These are phyloP conservation scores for Glaucomys volans DNA, from an alignment of 2,113 vertebrate genomes.

Conservation along the genomic window DNA sequence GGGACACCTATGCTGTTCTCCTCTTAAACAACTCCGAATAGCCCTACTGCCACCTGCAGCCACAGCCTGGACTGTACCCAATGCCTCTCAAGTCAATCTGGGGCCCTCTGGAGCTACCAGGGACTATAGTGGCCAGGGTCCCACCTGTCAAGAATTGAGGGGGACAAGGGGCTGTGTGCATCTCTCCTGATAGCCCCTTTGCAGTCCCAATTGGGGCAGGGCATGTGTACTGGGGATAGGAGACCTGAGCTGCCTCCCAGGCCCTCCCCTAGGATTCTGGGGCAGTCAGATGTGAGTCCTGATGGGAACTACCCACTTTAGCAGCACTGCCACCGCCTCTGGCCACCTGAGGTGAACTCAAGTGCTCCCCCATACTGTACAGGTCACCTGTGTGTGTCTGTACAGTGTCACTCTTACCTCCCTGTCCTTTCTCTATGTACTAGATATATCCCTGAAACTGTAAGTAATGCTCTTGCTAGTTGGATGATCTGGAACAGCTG, in stretches of 20 bases:
- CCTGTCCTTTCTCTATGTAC: neutral
- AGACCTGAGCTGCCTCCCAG: neutral
- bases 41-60: slow-evolving; percentile 33
- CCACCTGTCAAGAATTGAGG: neutral
- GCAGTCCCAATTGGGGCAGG: neutral
- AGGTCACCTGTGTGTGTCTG: neutral
- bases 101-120: neutral
- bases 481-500: neutral
- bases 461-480: neutral
- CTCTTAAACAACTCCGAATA: slow-evolving; percentile 40
- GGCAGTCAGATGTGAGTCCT: neutral
- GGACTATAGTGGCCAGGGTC: neutral
- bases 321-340: slow-evolving; percentile 73
- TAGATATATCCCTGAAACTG: neutral
- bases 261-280: neutral
- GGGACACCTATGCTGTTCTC: neutral
- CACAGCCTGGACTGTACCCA: slow-evolving; percentile 40
- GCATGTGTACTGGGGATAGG: neutral
- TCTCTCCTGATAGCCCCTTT: neutral
- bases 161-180: neutral
- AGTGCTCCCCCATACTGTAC: neutral
- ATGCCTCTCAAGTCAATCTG: neutral
- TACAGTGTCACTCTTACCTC: neutral
- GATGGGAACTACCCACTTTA: slow-evolving; percentile 27
- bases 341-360: neutral